Evolutionary conservation across 1,140 invertebrate genomes (phyloP).

Genomic region (Wiebesia pumilae): DNA sequence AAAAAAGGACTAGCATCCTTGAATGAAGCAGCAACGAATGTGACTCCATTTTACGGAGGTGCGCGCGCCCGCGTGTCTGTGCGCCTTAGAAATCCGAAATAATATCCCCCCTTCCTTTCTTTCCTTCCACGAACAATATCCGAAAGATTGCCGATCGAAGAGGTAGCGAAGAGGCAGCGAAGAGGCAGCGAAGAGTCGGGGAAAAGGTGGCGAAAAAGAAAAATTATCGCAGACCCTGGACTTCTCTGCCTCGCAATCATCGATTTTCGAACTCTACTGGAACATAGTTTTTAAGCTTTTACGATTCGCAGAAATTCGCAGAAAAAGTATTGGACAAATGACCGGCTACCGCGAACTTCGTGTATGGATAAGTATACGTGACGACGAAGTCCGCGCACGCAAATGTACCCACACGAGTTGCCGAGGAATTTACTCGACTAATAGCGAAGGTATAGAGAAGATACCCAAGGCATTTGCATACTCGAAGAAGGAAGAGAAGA

Average conservation of each 20-base stretch:
- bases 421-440: neutral
- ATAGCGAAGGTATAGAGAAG: neutral
- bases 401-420: neutral
- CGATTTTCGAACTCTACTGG: neutral
- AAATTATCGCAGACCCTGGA: slow-evolving; percentile 27
- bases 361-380: slow-evolving; percentile 6
- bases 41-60: neutral
- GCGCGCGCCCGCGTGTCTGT: neutral
- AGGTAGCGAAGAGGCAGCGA: neutral
- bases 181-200: neutral
- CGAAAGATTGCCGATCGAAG: slow-evolving; percentile 25
- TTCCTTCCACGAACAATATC: slow-evolving; percentile 18
- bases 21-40: neutral
- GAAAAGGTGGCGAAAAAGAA: neutral
- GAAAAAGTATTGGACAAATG: slow-evolving; percentile 18
- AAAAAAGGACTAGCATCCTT: neutral
- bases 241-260: slow-evolving; percentile 12
- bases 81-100: slow-evolving; percentile 25
- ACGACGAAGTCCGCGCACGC: slow-evolving; percentile 25
- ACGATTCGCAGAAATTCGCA: slow-evolving; percentile 42
- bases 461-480: slow-evolving; percentile 11
- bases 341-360: slow-evolving; percentile 13
- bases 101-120: neutral
- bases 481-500: neutral
- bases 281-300: slow-evolving; percentile 18